Evolutionary conservation across 1,140 invertebrate genomes (phyloP), one percentile per base, ranked within the genome.

Genomic region (Penaeus chinensis): DNA sequence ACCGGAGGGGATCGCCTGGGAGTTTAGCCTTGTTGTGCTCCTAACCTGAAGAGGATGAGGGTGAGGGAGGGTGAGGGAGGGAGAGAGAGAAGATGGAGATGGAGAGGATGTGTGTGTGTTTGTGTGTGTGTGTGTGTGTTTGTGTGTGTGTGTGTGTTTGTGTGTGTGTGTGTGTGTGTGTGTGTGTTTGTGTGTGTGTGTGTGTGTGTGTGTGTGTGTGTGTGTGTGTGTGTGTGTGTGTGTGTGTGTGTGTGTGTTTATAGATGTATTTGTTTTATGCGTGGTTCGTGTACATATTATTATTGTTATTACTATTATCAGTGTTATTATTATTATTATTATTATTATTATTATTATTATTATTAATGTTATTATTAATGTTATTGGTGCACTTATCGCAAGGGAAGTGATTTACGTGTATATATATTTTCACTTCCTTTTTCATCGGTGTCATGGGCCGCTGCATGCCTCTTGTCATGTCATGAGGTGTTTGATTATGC

Each of bases 291-390:
- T n/a, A 18, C 16, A 13, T 27, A 27, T 19, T 69, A 2, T 19
- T 69, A 20, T 69, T n/a, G 1, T 74, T 32, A 7, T 24, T 32
- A 74, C 27, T 74, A 27, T 74, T 74, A 74, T 74, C 27, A 74
- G 8, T 24, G 27, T 74, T 74, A 74, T 8, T 27, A 74, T 74
- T 74, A 37, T 32, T 20, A 74, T 74, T 74, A 74, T 74, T 27
- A 74, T 74, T 27, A 74, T 74, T 74, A 32, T 74, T 27, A 74
- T 74, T 27, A 74, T 74, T 27, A 74, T 32, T 27, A 74, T 37
- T 74, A 20, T 74, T 74, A 32, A 37, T 74, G 37, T 74, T 32
- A 74, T 74, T 74, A 74, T 74, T 20, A 37, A n/a, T 74, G 20
- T 74, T 74, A 20, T 74, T 74, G 42, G 18, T 74, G n/a, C n/a